phyloP scores from a whole-genome alignment of 2,797 vertebrate species.

The Balearica regulorum region DNA sequence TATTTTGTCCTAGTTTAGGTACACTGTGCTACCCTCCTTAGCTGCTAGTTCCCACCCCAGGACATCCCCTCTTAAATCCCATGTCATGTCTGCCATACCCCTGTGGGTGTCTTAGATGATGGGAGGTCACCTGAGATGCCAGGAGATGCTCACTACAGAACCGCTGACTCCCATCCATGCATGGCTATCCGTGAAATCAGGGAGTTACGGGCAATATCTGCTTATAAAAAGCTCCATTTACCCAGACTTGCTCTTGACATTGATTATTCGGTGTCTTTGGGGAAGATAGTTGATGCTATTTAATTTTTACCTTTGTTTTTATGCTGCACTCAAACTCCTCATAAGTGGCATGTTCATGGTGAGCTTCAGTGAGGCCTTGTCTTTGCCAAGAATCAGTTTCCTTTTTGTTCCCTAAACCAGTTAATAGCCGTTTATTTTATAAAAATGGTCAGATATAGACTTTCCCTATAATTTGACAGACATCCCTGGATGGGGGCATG shows the following conservation, averaged over 20 bases:
- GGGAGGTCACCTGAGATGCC: not conserved
- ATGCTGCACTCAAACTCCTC: not conserved
- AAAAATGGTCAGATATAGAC: not conserved
- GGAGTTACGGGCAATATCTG: fast-evolving
- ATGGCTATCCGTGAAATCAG: not conserved
- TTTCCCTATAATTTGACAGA: not conserved
- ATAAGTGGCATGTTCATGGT: not conserved
- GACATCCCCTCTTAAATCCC: not conserved
- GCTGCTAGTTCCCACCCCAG: not conserved
- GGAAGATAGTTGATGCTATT: not conserved
- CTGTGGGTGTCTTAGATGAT: fast-evolving
- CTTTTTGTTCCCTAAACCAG: not conserved
- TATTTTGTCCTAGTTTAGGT: too few relatives aligned
- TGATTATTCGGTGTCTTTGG: too few relatives aligned
- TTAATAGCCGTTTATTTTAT: not conserved
- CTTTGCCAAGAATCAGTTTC: not conserved
- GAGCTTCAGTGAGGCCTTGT: not conserved
- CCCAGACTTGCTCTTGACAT: not conserved
- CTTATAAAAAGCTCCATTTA: not conserved
- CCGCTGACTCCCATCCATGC: not conserved
- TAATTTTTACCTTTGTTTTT: not conserved
- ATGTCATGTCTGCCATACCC: too few relatives aligned
- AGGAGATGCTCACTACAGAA: not conserved
- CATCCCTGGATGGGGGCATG: not conserved
- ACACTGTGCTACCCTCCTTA: not conserved